A percentile compares a stretch with the other conserved stretches of the same genome.
Evolutionary conservation across 2,113 vertebrate species (phyloP).

Genomic region (Tor tambroides): DNA sequence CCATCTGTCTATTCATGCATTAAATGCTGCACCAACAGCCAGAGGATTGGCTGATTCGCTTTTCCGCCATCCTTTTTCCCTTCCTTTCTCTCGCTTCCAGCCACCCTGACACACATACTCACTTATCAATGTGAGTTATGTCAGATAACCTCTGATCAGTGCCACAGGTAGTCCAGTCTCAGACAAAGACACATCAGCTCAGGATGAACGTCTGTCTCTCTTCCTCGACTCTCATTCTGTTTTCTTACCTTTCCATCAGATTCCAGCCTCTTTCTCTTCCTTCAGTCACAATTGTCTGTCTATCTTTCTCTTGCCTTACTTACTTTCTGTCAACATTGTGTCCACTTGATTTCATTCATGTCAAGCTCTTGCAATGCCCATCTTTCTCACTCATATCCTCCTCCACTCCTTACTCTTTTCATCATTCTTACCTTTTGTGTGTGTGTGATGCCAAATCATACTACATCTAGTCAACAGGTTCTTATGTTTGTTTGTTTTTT

Average conservation of each 20-base stretch:
- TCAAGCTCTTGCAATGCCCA: not conserved
- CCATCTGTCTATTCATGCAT: not conserved
- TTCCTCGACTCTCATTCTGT: not conserved
- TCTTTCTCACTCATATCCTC: not conserved
- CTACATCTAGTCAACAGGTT: not conserved
- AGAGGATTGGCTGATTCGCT: not conserved
- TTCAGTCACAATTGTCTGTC: constrained; percentile 3
- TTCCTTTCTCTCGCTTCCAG: not conserved
- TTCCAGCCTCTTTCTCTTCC: not conserved
- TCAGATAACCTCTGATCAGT: constrained; percentile 27
- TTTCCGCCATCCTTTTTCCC: not conserved
- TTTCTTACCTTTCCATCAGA: constrained; percentile 22
- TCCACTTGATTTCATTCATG: constrained; percentile 32
- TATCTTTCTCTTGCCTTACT: not conserved
- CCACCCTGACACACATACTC: not conserved
- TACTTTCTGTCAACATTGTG: constrained; percentile 25
- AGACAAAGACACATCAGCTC: constrained; percentile 3
- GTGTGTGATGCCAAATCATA: not conserved
- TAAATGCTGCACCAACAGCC: not conserved
- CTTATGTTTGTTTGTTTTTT: not conserved
- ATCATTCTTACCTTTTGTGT: not conserved
- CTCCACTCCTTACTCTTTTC: not conserved
- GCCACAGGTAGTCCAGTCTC: constrained; percentile 8
- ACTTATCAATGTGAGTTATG: constrained; percentile 12
- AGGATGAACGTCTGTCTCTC: not conserved